A percentile compares a stretch with the other conserved stretches of the same genome.
phyloP scores from a whole-genome alignment of 2,888 invertebrate genomes.

The Unio delphinus region DNA sequence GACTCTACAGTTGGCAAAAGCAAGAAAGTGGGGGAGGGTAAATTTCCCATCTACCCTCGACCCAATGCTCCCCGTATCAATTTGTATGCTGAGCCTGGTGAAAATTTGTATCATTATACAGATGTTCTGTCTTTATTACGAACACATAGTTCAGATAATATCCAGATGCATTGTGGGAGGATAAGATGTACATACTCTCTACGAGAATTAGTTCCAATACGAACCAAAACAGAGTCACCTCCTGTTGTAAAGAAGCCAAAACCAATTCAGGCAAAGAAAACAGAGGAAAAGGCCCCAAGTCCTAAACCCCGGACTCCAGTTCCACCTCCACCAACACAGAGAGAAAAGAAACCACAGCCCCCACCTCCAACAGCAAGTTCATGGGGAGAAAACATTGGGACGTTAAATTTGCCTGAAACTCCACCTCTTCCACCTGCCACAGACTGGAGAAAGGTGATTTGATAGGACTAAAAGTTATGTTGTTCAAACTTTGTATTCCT shows the following conservation, averaged over 20 bases:
- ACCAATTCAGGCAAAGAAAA: constrained; percentile 11
- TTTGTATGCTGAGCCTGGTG: constrained; percentile 52
- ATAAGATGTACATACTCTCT: constrained; percentile 56
- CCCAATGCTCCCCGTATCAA: constrained; percentile 62
- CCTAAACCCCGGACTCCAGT: constrained; percentile 11
- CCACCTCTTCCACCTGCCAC: constrained; percentile 47
- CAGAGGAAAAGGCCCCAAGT: constrained; percentile 5
- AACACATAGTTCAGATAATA: constrained; percentile 55
- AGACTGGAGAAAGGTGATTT: constrained; percentile 49
- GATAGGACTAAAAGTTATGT: background rate
- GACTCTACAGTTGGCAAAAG: constrained; percentile 41
- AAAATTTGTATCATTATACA: constrained; percentile 60
- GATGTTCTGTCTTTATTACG: constrained; percentile 59
- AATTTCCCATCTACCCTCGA: constrained; percentile 66
- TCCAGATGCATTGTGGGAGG: constrained; percentile 67
- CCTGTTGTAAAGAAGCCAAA: constrained; percentile 6
- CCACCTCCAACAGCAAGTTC: constrained; percentile 37
- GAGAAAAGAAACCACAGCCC: constrained; percentile 14
- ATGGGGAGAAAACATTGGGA: constrained; percentile 45
- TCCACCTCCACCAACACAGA: constrained; percentile 5
- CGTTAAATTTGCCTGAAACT: constrained; percentile 46
- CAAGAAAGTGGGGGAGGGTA: constrained; percentile 63
- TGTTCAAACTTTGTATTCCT: background rate
- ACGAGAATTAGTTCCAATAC: constrained; percentile 35
- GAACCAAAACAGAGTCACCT: constrained; percentile 26